These are phyloP conservation scores for Troglohyphantes excavatus DNA, from an alignment of 2,888 invertebrate genomes.

Conservation along the genomic window DNA sequence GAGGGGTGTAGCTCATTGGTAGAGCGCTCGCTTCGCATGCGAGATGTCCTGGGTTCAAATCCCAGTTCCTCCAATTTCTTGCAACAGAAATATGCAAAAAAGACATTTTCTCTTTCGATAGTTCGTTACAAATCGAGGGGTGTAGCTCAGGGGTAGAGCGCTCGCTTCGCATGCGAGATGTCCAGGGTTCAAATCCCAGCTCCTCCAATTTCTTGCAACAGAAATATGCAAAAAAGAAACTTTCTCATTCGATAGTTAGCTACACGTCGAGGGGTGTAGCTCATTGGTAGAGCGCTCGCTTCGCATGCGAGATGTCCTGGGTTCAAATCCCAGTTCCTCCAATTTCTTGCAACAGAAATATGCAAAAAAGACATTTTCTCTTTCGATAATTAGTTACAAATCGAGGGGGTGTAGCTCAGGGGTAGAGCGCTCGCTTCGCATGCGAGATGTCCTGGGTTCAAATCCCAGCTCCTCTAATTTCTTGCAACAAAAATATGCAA, in stretches of 20 bases:
- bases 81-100: no score
- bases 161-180: conserved; percentile 54
- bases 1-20: not conserved
- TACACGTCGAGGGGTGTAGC: not conserved
- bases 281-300: conserved; percentile 30
- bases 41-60: conserved; percentile 32
- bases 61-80: conserved; percentile 19
- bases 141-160: conserved; percentile 52
- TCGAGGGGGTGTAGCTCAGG: not conserved
- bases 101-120: no score
- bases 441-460: conserved; percentile 32
- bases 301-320: conserved; percentile 32
- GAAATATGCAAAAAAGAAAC: no score
- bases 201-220: no score
- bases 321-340: conserved; percentile 29
- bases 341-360: no score
- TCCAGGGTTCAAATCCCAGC: conserved; percentile 39
- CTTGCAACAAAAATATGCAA: no score
- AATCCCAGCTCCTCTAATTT: conserved; percentile 28
- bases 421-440: conserved; percentile 39
- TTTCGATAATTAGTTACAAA: no score
- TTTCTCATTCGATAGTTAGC: no score
- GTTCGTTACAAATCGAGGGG: not conserved
- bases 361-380: no score
- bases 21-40: conserved; percentile 41